A percentile compares a stretch with the other conserved stretches of the same genome.
Conservation (phyloP, 1,140 invertebrate species). For the Protaetia brevitarsis region DNA sequence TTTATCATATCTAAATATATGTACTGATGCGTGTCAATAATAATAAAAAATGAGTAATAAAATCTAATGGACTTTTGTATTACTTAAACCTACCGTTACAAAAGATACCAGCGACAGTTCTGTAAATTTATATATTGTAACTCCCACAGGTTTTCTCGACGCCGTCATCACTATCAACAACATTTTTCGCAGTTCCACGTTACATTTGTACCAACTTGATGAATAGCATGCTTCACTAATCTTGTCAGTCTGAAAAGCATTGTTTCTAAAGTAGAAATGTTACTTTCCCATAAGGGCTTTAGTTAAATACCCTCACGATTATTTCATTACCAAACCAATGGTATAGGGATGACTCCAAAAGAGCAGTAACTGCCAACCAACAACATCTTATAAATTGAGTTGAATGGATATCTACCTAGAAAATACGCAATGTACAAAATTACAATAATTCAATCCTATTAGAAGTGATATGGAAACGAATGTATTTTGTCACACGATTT, state of each 20-base stretch:
- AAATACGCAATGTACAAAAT: slow-evolving; percentile 1
- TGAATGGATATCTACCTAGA: slow-evolving; percentile 17
- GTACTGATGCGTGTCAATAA: neutral
- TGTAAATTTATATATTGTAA: slow-evolving; percentile 43
- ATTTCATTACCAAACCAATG: slow-evolving; percentile 38
- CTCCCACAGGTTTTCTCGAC: slow-evolving; percentile 33
- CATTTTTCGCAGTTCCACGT: slow-evolving; percentile 29
- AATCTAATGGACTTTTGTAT: neutral
- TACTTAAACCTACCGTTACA: neutral
- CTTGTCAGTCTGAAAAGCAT: slow-evolving; percentile 38
- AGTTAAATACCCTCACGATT: slow-evolving; percentile 30
- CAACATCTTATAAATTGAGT: slow-evolving; percentile 25
- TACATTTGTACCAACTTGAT: slow-evolving; percentile 41
- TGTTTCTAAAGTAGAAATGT: slow-evolving; percentile 16
- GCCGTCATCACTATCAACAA: slow-evolving; percentile 42
- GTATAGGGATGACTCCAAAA: slow-evolving; percentile 33
- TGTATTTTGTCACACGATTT: no score
- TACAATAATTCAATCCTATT: neutral
- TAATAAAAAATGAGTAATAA: no score
- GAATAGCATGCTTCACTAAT: slow-evolving; percentile 39
- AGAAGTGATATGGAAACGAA: neutral
- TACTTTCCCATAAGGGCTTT: neutral
- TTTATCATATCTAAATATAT: neutral
- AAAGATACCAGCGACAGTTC: slow-evolving; percentile 34
- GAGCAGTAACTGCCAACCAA: slow-evolving; percentile 31